Percentiles rank a stretch among this genome's conserved stretches.
These are phyloP conservation scores for Rhyacichthys aspro DNA, from an alignment of 2,797 vertebrate species.

Conservation along the genomic window DNA sequence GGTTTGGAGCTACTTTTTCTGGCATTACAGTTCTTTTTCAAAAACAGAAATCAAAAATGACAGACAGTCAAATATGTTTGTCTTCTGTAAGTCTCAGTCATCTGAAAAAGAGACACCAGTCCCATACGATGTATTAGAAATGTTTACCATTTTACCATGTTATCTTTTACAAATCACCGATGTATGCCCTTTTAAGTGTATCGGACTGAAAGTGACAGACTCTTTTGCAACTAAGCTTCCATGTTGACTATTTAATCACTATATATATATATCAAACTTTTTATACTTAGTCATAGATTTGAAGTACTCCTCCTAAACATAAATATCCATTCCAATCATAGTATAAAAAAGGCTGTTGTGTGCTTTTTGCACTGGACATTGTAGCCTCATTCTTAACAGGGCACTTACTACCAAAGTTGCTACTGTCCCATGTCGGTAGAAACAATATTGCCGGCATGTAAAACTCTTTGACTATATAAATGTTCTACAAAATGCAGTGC, in stretches of 20 bases:
- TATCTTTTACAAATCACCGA: constrained; percentile 56
- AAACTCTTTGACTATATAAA: constrained; percentile 63
- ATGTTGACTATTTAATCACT: constrained; percentile 66
- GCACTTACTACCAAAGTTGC: constrained; percentile 55
- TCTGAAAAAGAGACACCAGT: constrained; percentile 55
- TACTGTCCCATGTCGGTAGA: constrained; percentile 41
- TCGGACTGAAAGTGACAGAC: constrained; percentile 71
- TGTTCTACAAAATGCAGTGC: constrained; percentile 47
- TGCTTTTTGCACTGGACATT: constrained; percentile 47
- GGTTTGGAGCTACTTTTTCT: constrained; percentile 49
- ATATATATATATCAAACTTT: constrained; percentile 58
- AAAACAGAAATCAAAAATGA: constrained; percentile 50
- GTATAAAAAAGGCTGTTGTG: constrained; percentile 33
- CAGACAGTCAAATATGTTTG: constrained; percentile 64
- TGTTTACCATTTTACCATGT: constrained; percentile 57
- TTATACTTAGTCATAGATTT: constrained; percentile 70
- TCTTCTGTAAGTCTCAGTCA: constrained; percentile 73
- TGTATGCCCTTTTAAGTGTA: constrained; percentile 58
- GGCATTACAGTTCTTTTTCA: constrained; percentile 49
- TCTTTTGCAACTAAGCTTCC: constrained; percentile 58
- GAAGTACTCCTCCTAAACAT: constrained; percentile 64
- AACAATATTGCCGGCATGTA: constrained; percentile 31
- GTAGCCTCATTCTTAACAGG: constrained; percentile 25
- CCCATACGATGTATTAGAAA: constrained; percentile 66
- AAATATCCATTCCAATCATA: constrained; percentile 31